Evolutionary conservation across 1,140 invertebrate species (phyloP), one percentile per base, ranked within the genome.

Genomic region (Plectus sambesii): DNA sequence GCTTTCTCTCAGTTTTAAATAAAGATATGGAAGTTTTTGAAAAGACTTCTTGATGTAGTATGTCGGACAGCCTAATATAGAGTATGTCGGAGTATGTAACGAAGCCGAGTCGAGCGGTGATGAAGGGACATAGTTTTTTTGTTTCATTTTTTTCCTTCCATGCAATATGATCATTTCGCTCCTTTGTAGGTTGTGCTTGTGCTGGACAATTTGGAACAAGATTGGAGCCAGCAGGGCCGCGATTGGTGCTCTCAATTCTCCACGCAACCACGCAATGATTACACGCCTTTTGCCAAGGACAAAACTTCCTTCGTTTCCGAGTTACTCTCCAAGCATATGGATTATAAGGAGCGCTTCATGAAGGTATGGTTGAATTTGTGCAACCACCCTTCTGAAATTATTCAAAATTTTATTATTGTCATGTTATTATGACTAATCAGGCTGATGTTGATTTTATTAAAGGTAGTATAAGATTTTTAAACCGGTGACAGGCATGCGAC

Each of bases 161-260:
- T n/a, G n/a, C n/a, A n/a, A n/a, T 33, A 5, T 19, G 19, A 23
- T 15, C 2, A 49, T 17, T 44, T 12, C 19, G 33, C 54, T 50
- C 53, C 45, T 48, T 56, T 61, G 3, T 61, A 81, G 78, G 80
- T 97, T 12, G 89, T 87, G 69, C 88, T 86, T 0, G 90, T 96
- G 0, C 73, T 97, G 55, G 89, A 94, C 69, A 90, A 86, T 64
- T 71, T 97, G 49, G 90, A 96, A 70, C 75, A 85, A 20, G 90
- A 97, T 70, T 97, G 97, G 73, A 80, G 83, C 40, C 74, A 88
- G n/a, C n/a, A n/a, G 1, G 88, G 93, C 63, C 90, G 96, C 70
- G 92, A 97, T 72, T 94, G 87, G 87, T 96, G 90, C 66, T 70
- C 79, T 33, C 17, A 12, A 33, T 33, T 33, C 17, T 33, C 30